Percentiles rank a stretch among this genome's conserved stretches.
These are phyloP conservation scores for Luperina nickerlii DNA, from an alignment of 2,888 invertebrate genomes.

Conservation along the genomic window DNA sequence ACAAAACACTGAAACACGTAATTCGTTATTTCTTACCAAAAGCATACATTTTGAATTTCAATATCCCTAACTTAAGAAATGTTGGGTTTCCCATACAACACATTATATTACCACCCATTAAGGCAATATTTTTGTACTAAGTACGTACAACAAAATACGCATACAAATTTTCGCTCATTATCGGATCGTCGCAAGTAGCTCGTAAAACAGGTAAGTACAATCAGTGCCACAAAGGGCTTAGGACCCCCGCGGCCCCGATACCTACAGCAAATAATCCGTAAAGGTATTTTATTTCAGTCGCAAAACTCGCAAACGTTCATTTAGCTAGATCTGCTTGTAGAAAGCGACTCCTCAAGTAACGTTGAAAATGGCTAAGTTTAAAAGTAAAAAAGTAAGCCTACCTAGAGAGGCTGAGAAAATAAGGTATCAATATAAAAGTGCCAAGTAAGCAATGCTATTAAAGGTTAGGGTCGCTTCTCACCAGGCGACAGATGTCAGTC, in stretches of 20 bases:
- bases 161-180: neutral
- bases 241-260: no score
- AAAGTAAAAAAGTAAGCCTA: neutral
- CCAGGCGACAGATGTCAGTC: neutral
- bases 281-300: slow-evolving; percentile 9
- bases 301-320: neutral
- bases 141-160: neutral
- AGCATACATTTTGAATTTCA: neutral
- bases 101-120: no score
- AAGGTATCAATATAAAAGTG: slow-evolving; percentile 4
- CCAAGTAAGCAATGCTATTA: neutral
- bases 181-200: neutral
- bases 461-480: slow-evolving; percentile 11
- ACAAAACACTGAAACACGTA: neutral
- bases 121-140: neutral
- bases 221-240: neutral
- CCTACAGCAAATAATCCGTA: slow-evolving; percentile 4
- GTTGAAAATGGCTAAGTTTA: neutral
- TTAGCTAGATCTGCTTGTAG: neutral
- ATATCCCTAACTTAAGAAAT: neutral
- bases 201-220: neutral
- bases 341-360: neutral
- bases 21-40: neutral
- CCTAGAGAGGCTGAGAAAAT: neutral
- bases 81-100: neutral